These are phyloP conservation scores for Ammospiza nelsoni DNA, from an alignment of 2,113 vertebrate genomes.

Conservation along the genomic window DNA sequence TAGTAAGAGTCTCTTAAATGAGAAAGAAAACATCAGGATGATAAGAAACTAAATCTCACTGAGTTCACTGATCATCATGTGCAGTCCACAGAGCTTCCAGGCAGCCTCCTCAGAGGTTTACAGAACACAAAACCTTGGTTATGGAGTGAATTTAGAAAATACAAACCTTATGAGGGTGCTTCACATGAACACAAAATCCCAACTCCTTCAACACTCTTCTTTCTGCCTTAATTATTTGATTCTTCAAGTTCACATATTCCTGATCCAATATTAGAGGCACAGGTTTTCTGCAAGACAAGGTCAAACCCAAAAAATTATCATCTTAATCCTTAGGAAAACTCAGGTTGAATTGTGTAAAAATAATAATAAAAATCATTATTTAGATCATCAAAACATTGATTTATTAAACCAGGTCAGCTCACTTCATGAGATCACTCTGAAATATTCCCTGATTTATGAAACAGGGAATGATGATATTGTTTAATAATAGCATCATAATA, in stretches of 20 bases:
- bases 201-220: constrained; percentile 86
- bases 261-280: constrained; percentile 83
- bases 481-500: too few species aligned
- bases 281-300: constrained; percentile 71
- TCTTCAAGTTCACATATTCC: constrained; percentile 84
- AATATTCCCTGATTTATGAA: neutral
- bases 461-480: rapidly evolving
- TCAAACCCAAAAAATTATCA: neutral
- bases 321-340: neutral
- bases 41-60: neutral
- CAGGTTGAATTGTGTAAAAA: rapidly evolving
- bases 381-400: neutral
- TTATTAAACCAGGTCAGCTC: rapidly evolving
- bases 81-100: neutral
- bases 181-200: constrained; percentile 89
- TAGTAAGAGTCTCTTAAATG: constrained; percentile 40
- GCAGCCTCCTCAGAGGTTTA: neutral
- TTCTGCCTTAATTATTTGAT: constrained; percentile 87
- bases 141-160: neutral
- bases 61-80: neutral
- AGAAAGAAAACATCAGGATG: constrained; percentile 7
- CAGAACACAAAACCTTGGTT: rapidly evolving
- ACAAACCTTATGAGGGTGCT: constrained; percentile 90
- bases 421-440: neutral
- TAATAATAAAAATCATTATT: neutral